Evolutionary conservation across 1,140 invertebrate genomes (phyloP), one percentile per base, ranked within the genome.

Genomic region (Drosophila kurseongensis): DNA sequence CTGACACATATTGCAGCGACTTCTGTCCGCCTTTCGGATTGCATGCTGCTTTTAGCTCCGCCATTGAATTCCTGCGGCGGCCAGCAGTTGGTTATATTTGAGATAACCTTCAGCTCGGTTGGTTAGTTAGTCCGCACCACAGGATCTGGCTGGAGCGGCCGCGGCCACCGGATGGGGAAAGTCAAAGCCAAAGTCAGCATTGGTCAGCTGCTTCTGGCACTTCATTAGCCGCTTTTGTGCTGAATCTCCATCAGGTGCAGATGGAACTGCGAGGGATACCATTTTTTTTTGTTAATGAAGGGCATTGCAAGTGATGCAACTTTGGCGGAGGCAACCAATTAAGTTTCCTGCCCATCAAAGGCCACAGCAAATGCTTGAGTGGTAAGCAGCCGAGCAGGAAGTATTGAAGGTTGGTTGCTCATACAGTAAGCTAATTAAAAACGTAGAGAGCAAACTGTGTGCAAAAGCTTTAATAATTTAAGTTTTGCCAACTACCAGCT

Each of bases 1-100:
- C 51, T 74, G 84, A 71, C 80, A 83, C 72, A 80, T 83, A 71
- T 71, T 71, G 61, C 81, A 68, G 47, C 57, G 74, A 78, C 75
- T 65, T 78, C 45, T 80, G 66, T 62, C 51, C 47, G 32, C 23
- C n/a, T 16, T 45, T 29, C 23, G 51, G 40, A 55, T 29, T 35
- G 40, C 29, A 63, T 55, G 18, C 4, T 29, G 50, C 16, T 12
- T 18, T 14, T 10, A 18, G 60, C 13, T 18, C 4, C 23, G 27
- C 23, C 36, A 41, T 58, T 36, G 51, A 45, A 50, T 69, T 69
- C 14, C 35, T 32, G 29, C 16, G 18, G n/a, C 18, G 35, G 13
- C 45, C 40, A 18, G 48, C 8, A 32, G 48, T 18, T 50, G 35
- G 65, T 41, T 29, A 41, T 69, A 71, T 47, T 58, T 48, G 35